Base-by-base conservation (phyloP, 2,797 vertebrate species). In the Xenopus petersii region DNA sequence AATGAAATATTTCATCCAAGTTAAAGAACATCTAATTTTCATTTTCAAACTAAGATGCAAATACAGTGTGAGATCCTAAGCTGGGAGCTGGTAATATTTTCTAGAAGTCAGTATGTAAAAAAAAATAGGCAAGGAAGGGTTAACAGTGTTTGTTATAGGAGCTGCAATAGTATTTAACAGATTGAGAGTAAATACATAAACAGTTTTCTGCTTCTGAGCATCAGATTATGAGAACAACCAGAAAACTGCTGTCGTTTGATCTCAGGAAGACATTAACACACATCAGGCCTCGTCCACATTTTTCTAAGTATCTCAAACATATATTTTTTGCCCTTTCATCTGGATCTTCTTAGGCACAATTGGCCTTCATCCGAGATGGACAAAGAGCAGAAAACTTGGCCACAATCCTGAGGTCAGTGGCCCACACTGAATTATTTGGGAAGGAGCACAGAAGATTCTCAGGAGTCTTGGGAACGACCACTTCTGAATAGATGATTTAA, bases 281-380 rank as follows among this genome's bases (percentile, higher is more conserved):
- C 81, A 75, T 87, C 83, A 82, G 85, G 81, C 87, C 86, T 82
- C 86, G 75, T 81, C 64, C 0, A 84, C 83, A 83, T 79, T 81
- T 81, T 82, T 82, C 87, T 81, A 80, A 80, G 63, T 62, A 75
- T 78, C 51, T 5, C 55, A 67, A 8, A 33, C 77, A 72, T 75
- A 84, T 84, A 86, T 84, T 83, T 30, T 86, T 83, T 82, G 69
- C 73, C 12, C 47, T 12, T 75, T 77, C 84, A 84, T 85, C 85
- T 87, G 79, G 69, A 83, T 83, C 80, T 83, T 83, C 83, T 83
- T 81, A 75, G 75, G 86, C 80, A 80, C 79, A 79, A 84, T 83
- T 87, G 87, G 86, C 85, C 80, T 74, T 80, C 62, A 70, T 80
- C 85, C 84, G 75, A 76, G 79, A 74, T 83, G 84, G 87, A 87